phyloP scores from a whole-genome alignment of 2,888 invertebrate genomes.

The Nipponacmea schrenckii region DNA sequence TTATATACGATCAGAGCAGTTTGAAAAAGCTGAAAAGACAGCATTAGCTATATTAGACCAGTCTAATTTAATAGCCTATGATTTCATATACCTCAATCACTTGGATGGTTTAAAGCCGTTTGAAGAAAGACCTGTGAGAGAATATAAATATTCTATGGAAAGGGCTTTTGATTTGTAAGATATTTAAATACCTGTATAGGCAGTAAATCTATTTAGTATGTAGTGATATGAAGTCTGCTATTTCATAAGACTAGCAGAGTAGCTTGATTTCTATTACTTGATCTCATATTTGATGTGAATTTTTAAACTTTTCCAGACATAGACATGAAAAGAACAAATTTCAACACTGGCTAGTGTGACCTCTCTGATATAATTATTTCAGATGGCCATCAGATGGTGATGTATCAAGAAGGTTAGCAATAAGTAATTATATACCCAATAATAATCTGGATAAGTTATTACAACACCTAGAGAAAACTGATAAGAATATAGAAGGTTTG shows the following conservation, averaged over 20 bases:
- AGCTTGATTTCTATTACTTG: no score
- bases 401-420: conserved; percentile 7
- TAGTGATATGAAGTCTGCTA: no score
- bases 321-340: no score
- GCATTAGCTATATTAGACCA: neutral
- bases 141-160: neutral
- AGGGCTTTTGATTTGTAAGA: neutral
- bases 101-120: neutral
- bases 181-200: no score
- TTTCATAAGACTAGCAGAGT: no score
- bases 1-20: neutral
- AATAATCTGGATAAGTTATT: conserved; percentile 21
- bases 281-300: no score
- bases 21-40: neutral
- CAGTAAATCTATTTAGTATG: no score
- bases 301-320: no score
- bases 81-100: neutral
- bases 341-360: no score
- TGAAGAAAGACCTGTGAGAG: neutral
- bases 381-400: neutral
- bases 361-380: no score
- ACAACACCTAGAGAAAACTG: conserved; percentile 20
- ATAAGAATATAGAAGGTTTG: conserved; percentile 24
- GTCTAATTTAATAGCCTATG: neutral
- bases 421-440: conserved; percentile 26